Evolutionary conservation across 2,113 vertebrate genomes (phyloP).

Genomic region (Rhadina sibilatrix): DNA sequence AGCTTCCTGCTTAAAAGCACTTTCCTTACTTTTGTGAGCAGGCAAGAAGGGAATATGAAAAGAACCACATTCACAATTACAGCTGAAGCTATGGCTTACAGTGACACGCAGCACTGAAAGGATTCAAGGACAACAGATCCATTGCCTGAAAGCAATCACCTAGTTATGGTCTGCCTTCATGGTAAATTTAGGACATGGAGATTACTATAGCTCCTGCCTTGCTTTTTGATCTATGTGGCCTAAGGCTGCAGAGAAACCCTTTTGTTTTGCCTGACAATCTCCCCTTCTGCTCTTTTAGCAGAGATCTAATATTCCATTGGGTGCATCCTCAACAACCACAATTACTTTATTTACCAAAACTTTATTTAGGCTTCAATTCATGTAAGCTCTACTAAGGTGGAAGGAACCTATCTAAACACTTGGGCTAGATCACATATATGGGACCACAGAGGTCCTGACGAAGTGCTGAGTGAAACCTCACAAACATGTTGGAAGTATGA

Average conservation of each 20-base stretch:
- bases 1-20: not conserved
- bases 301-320: not conserved
- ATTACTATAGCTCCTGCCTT: not conserved
- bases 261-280: not conserved
- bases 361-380: not conserved
- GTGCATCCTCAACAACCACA: not conserved
- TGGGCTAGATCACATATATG: not conserved
- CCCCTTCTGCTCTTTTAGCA: not conserved
- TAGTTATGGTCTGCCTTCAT: not conserved
- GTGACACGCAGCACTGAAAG: not conserved
- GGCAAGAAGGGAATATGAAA: not conserved
- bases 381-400: not conserved
- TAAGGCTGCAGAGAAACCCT: not conserved
- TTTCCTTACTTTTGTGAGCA: not conserved
- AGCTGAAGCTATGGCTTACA: not conserved
- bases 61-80: not conserved
- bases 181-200: not conserved
- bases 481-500: fast-evolving
- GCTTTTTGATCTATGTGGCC: fast-evolving
- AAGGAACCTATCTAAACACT: not conserved
- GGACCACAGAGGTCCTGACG: not conserved
- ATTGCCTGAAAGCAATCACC: not conserved
- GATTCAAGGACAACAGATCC: not conserved
- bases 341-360: not conserved
- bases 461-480: fast-evolving